Conservation (phyloP, 2,797 vertebrate species). For the Myotis findleyi region DNA sequence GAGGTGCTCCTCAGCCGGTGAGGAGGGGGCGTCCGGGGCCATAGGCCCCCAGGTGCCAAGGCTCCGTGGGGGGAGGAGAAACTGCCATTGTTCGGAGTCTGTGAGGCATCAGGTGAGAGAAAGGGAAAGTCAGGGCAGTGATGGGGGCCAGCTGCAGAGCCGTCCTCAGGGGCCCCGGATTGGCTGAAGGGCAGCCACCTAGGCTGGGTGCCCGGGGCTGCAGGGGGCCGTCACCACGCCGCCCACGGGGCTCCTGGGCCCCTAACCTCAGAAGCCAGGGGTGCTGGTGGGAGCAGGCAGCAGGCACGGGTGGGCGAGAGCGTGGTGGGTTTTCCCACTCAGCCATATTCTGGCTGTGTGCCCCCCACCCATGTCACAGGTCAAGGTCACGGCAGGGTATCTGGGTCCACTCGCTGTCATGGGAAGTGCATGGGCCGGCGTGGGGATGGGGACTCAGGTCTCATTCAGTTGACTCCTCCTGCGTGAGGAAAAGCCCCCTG, state of each 20-base stretch:
- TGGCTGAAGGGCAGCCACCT: no score
- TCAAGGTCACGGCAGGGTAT: not conserved
- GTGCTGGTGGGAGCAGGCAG: not conserved
- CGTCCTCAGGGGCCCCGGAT: not conserved
- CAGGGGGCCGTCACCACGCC: not conserved
- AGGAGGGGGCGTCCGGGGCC: not conserved
- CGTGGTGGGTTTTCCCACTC: not conserved
- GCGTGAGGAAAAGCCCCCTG: not conserved
- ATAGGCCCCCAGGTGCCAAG: not conserved
- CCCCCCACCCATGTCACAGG: not conserved
- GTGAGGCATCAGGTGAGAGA: not conserved
- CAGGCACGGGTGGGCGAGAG: not conserved
- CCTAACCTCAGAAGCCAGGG: not conserved
- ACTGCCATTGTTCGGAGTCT: not conserved
- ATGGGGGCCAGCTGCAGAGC: not conserved
- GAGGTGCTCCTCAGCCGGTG: not conserved
- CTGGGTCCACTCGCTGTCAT: not conserved
- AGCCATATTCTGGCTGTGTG: not conserved
- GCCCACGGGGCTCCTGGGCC: rapidly evolving
- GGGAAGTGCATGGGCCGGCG: not conserved
- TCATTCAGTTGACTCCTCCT: not conserved
- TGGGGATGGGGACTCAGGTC: no score
- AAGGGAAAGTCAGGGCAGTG: not conserved
- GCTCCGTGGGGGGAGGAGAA: not conserved
- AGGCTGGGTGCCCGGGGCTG: rapidly evolving